phyloP scores from a whole-genome alignment of 2,888 invertebrate genomes.

The Sepiola atlantica region DNA sequence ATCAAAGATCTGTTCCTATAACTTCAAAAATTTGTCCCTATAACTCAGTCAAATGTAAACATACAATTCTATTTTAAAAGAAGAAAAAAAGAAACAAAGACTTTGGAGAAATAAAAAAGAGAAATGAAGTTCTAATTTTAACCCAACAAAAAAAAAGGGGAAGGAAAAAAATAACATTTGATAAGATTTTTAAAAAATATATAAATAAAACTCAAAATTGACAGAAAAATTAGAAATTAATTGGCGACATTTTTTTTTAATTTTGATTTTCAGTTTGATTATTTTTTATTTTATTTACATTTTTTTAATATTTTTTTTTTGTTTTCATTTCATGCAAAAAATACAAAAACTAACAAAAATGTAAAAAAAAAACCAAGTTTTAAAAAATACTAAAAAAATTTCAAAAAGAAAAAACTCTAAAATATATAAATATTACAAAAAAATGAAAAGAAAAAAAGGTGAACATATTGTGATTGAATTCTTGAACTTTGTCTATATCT shows the following conservation, averaged over 20 bases:
- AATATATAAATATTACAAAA: background rate
- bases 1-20: background rate
- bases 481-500: background rate
- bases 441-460: background rate
- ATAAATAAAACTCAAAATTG: background rate
- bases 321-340: background rate
- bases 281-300: background rate
- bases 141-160: background rate
- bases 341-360: background rate
- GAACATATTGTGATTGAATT: constrained; percentile 32
- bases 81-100: no score
- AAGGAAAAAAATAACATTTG: no score
- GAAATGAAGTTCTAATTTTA: background rate
- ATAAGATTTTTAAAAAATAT: no score
- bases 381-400: background rate
- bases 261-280: background rate
- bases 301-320: background rate
- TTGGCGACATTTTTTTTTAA: background rate
- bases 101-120: background rate
- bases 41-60: background rate
- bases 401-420: background rate
- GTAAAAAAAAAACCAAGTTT: no score
- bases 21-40: background rate
- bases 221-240: background rate
- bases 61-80: background rate